Evolutionary conservation across 2,888 invertebrate genomes (phyloP).

Genomic region (Icerya purchasi): DNA sequence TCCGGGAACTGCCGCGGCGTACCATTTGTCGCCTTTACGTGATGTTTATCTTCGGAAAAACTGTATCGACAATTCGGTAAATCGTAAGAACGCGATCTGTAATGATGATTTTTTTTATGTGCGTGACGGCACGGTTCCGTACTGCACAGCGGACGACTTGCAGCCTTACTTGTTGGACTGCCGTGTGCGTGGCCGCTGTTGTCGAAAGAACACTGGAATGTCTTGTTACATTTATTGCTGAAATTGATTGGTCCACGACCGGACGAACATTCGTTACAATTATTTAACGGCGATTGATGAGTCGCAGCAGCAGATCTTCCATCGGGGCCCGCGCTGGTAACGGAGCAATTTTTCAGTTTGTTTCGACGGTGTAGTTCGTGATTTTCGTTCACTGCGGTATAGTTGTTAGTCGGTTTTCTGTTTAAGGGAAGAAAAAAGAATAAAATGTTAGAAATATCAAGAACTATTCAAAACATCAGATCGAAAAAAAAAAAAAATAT

Average conservation of each 20-base stretch:
- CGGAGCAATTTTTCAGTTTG: constrained; percentile 3
- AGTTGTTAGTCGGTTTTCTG: constrained; percentile 8
- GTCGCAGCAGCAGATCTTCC: constrained; percentile 7
- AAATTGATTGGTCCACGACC: too few species aligned
- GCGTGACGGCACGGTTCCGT: neutral
- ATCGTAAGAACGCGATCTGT: constrained; percentile 11
- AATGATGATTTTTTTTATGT: constrained; percentile 4
- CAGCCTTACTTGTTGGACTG: neutral
- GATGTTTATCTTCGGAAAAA: neutral
- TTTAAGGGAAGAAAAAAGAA: too few species aligned
- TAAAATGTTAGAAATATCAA: too few species aligned
- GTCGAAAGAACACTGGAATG: constrained; percentile 10
- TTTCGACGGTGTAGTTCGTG: constrained; percentile 4
- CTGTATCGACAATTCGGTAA: constrained; percentile 7
- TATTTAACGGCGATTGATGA: constrained; percentile 8
- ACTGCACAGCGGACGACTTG: neutral
- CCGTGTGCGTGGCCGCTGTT: neutral
- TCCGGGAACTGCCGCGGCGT: constrained; percentile 30
- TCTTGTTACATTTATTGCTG: too few species aligned
- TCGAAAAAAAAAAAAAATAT: too few species aligned
- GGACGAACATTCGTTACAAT: too few species aligned
- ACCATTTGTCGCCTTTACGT: constrained; percentile 18
- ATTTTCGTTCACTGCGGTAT: constrained; percentile 1
- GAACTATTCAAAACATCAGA: too few species aligned
- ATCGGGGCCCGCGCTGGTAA: constrained; percentile 5